A percentile compares a stretch with the other conserved stretches of the same genome.
phyloP scores from a whole-genome alignment of 2,888 invertebrate genomes.

The Philonicus albiceps region DNA sequence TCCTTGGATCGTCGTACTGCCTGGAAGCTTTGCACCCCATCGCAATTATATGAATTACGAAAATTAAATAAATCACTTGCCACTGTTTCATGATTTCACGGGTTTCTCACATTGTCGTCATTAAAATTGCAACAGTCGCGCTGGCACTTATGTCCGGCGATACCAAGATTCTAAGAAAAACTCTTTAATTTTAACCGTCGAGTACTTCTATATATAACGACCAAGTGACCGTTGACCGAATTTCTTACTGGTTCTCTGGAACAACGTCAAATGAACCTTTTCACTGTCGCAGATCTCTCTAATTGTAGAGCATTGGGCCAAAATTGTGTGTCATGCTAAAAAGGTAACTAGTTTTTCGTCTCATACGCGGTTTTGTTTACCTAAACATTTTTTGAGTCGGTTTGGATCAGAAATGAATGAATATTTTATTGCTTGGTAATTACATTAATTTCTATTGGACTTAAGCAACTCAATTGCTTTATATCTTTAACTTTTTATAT shows the following conservation, averaged over 20 bases:
- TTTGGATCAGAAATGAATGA: slow-evolving; percentile 1
- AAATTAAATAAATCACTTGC: neutral
- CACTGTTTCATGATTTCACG: slow-evolving; percentile 5
- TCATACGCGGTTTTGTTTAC: slow-evolving; percentile 2
- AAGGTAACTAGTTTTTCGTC: slow-evolving; percentile 26
- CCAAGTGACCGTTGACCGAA: slow-evolving; percentile 21
- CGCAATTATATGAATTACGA: neutral
- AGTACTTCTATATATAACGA: neutral
- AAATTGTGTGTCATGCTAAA: slow-evolving; percentile 2
- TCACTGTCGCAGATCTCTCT: neutral
- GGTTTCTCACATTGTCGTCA: neutral
- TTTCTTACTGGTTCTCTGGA: slow-evolving; percentile 24
- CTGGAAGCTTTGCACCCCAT: slow-evolving; percentile 6
- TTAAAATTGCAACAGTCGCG: neutral
- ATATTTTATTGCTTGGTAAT: neutral
- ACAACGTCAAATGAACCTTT: slow-evolving; percentile 24
- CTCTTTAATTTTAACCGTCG: neutral
- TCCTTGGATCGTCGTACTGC: neutral
- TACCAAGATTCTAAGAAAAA: slow-evolving; percentile 4
- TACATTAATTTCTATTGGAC: neutral
- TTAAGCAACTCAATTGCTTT: neutral
- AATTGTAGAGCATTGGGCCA: slow-evolving; percentile 29
- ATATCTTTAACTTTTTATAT: neutral
- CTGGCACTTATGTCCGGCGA: neutral
- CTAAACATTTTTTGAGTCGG: neutral